Evolutionary conservation across 2,113 vertebrate species (phyloP).

Genomic region (Mesoclemmys tuberculata): DNA sequence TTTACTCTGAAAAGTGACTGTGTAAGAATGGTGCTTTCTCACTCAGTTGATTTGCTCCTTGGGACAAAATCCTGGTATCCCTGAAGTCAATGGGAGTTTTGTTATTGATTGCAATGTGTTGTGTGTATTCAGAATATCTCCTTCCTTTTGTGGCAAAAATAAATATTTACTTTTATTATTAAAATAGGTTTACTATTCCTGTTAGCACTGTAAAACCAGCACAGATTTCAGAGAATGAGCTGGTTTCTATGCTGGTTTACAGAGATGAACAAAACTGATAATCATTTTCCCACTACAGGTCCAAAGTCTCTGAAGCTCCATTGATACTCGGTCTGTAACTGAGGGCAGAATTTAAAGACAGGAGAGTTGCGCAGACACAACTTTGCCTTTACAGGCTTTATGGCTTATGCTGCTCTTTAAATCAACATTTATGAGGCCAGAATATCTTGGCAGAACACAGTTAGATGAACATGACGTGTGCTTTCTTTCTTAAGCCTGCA

Average conservation of each 20-base stretch:
- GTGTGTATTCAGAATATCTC: background rate
- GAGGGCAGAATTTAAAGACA: background rate
- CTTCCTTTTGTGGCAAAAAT: background rate
- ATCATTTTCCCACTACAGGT: background rate
- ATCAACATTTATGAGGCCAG: background rate
- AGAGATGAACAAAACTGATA: background rate
- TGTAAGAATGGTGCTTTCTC: background rate
- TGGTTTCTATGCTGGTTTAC: background rate
- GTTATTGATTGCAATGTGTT: background rate
- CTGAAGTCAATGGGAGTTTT: constrained; percentile 1
- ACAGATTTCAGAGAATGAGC: background rate
- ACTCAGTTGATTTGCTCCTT: background rate
- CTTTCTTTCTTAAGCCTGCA: background rate
- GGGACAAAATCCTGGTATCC: background rate
- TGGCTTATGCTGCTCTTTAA: background rate
- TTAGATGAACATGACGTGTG: background rate
- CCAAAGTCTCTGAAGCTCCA: background rate
- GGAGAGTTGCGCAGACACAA: background rate
- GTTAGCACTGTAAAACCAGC: background rate
- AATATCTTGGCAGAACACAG: background rate
- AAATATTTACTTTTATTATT: background rate
- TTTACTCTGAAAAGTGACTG: constrained; percentile 11
- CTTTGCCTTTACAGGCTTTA: background rate
- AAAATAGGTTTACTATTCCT: background rate
- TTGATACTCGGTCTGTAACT: background rate